These are phyloP conservation scores for Thunnus maccoyii DNA, from an alignment of 2,113 vertebrate genomes.

Conservation along the genomic window DNA sequence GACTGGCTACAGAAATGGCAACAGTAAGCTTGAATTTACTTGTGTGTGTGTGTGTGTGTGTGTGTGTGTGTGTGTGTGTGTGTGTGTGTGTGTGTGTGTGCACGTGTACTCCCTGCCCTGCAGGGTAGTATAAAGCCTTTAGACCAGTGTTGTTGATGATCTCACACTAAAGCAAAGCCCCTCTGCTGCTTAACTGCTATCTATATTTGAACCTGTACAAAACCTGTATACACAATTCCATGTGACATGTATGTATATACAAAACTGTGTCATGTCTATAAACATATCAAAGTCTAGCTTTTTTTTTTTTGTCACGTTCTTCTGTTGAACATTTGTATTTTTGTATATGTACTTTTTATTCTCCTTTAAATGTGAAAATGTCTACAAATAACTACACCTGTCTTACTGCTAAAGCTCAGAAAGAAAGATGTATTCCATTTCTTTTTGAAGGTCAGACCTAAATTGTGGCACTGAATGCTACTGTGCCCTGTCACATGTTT, in stretches of 20 bases:
- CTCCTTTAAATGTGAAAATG: slow-evolving; percentile 65
- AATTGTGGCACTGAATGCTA: not conserved
- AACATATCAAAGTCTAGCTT: slow-evolving; percentile 39
- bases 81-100: not conserved
- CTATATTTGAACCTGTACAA: slow-evolving; percentile 66
- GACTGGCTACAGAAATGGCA: not conserved
- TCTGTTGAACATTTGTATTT: slow-evolving; percentile 38
- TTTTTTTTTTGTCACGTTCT: slow-evolving; percentile 31
- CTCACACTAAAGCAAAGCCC: slow-evolving; percentile 24
- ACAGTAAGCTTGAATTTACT: not conserved
- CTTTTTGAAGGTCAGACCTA: not conserved
- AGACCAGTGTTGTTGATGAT: slow-evolving; percentile 22
- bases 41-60: not conserved
- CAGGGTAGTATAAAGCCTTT: not conserved
- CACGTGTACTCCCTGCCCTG: not conserved
- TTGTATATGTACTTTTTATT: slow-evolving; percentile 32
- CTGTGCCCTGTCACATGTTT: not conserved
- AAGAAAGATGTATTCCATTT: not conserved
- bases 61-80: not conserved
- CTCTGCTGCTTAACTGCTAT: slow-evolving; percentile 24
- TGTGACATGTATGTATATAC: slow-evolving; percentile 43
- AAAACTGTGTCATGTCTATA: slow-evolving; percentile 44
- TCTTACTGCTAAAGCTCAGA: slow-evolving; percentile 21
- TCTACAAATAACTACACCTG: slow-evolving; percentile 35
- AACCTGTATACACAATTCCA: slow-evolving; percentile 62